phyloP scores from a whole-genome alignment of 2,113 vertebrate genomes.

The Promerops cafer region DNA sequence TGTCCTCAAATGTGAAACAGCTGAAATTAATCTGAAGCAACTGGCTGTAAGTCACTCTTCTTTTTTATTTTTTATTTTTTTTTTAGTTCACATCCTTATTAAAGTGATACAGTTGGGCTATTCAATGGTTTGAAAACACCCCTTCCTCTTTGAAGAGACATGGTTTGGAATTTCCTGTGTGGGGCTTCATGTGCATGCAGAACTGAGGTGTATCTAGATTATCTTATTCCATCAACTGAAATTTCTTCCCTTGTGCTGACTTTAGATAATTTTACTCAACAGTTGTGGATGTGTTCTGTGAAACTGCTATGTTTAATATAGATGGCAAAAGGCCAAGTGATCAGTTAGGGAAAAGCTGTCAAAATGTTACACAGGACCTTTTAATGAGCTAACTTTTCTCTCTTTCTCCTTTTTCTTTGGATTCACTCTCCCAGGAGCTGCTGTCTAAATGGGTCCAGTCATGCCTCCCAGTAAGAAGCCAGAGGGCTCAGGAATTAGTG shows the following conservation, averaged over 20 bases:
- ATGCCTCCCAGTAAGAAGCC: slow-evolving; percentile 99
- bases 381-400: slow-evolving; percentile 21
- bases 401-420: not conserved
- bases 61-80: not conserved
- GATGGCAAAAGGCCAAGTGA: not conserved
- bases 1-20: slow-evolving; percentile 25
- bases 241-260: not conserved
- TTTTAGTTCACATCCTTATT: not conserved
- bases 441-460: slow-evolving; percentile 96
- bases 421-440: slow-evolving; percentile 74
- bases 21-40: slow-evolving; percentile 55
- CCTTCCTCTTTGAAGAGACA: not conserved
- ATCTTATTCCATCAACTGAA: not conserved
- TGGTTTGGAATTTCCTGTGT: not conserved
- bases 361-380: not conserved
- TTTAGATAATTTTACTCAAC: not conserved
- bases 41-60: not conserved
- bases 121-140: not conserved
- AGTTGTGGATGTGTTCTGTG: not conserved
- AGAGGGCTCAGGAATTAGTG: slow-evolving; percentile 91
- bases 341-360: not conserved
- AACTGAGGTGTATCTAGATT: not conserved
- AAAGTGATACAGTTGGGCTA: not conserved
- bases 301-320: not conserved
- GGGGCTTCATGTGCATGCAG: not conserved